Evolutionary conservation across 1,140 invertebrate species (phyloP), one percentile per base, ranked within the genome.

Genomic region (Paramacrobiotus metropolitanus): DNA sequence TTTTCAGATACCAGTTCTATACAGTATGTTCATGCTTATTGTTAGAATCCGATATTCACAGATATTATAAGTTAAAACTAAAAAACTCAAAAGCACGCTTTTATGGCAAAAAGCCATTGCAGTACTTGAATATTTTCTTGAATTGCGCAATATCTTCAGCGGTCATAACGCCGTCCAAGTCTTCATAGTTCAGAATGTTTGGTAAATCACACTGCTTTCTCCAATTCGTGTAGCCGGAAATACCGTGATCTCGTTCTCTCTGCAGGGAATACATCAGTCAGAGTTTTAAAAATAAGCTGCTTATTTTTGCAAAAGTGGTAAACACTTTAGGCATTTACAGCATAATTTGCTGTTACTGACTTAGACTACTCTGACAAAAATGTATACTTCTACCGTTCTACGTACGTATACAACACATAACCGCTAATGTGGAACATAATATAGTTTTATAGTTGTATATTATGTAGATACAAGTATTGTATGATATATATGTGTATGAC

Each of bases 191-290:
- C 4, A 62, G 66, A 1, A 73, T 74, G 34, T 68, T 62, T 20
- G 62, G 63, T 59, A 77, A 59, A 31, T 73, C 73, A 67, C 76
- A 78, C 31, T 71, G 65, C 59, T 70, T 66, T 30, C 77, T 64
- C 67, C 72, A 76, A 29, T 70, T 68, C 60, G 74, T 77, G 66
- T 80, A 80, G 30, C 72, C 70, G n/a, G 76, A 75, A 30, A 80
- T 64, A 9, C 76, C 78, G 66, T 80, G 77, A 64, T 80, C 78
- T 59, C 79, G 64, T 2, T 77, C 77, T 65, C 78, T 62, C 66
- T 73, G 68, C 30, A 74, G 73, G 55, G 24, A 9, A 9, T 18
- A 55, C 9, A 4, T 55, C 24, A 55, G 24, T 28, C 4, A 9
- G 15, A 55, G n/a, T n/a, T 55, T 18, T 55, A 4, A 55, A 18